A percentile compares a stretch with the other conserved stretches of the same genome.
Conservation (phyloP, 2,888 invertebrate genomes). For the Cosmia pyralina region DNA sequence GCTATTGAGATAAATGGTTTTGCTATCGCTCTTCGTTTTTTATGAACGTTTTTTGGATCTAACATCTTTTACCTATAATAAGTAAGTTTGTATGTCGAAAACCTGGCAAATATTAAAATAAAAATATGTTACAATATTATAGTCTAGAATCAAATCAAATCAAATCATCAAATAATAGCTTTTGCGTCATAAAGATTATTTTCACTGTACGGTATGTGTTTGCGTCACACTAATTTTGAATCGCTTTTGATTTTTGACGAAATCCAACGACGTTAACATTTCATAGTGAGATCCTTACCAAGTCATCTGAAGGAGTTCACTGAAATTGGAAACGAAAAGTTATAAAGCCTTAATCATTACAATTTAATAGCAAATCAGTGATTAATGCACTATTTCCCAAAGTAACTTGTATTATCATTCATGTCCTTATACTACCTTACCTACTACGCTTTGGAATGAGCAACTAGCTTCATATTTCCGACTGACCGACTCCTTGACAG, state of each 20-base stretch:
- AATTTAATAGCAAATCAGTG: background rate
- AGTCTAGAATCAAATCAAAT: background rate
- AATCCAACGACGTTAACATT: background rate
- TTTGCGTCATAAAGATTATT: background rate
- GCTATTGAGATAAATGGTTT: slow-evolving; percentile 74
- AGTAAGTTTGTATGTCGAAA: slow-evolving; percentile 17
- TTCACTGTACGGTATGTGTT: background rate
- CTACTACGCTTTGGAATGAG: too few species aligned
- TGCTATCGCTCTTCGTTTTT: slow-evolving; percentile 59
- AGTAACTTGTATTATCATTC: background rate
- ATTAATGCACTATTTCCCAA: background rate
- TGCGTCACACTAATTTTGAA: background rate
- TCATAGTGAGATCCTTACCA: background rate
- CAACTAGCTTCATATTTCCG: too few species aligned
- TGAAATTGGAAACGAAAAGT: background rate
- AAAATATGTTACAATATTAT: background rate
- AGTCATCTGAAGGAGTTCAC: background rate
- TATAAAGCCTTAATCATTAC: background rate
- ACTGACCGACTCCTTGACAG: too few species aligned
- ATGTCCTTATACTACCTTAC: too few species aligned
- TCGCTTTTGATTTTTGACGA: background rate
- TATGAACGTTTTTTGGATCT: background rate
- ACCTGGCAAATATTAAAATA: background rate
- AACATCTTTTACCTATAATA: slow-evolving; percentile 8
- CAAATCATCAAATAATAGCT: background rate